Conservation (phyloP, 92 coral and sea anemone genomes). For the Paragorgia papillata region DNA sequence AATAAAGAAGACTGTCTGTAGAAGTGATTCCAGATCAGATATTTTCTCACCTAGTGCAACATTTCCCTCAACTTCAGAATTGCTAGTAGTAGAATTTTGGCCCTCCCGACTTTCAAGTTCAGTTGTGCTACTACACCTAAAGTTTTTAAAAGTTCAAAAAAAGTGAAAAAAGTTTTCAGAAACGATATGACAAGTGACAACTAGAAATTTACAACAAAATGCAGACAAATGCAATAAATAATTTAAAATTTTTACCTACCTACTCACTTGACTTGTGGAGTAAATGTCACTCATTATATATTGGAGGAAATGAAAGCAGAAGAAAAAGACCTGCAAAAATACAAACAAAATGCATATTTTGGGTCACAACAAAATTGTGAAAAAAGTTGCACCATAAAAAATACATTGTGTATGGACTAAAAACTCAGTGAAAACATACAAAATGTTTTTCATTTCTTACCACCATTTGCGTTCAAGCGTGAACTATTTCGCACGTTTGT, state of each 20-base stretch:
- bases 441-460: no score
- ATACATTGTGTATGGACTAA: background rate
- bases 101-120: background rate
- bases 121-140: background rate
- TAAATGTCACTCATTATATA: conserved; percentile 84
- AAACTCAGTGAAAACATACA: no score
- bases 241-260: conserved; percentile 46
- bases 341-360: background rate
- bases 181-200: background rate
- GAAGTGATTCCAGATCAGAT: background rate
- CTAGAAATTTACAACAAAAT: background rate
- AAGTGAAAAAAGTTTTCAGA: background rate
- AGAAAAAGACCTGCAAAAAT: conserved; percentile 84
- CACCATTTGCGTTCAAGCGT: no score
- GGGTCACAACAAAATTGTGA: background rate
- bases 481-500: no score
- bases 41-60: conserved; percentile 8
- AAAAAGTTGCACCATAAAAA: background rate
- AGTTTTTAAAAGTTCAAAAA: background rate
- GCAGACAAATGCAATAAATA: background rate
- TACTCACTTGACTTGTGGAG: conserved; percentile 64
- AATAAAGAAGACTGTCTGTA: background rate
- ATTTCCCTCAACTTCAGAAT: background rate
- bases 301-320: conserved; percentile 92
- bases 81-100: background rate